A percentile compares a stretch with the other conserved stretches of the same genome.
Evolutionary conservation across 2,113 vertebrate genomes (phyloP).

Genomic region (Rhinoptilus africanus): DNA sequence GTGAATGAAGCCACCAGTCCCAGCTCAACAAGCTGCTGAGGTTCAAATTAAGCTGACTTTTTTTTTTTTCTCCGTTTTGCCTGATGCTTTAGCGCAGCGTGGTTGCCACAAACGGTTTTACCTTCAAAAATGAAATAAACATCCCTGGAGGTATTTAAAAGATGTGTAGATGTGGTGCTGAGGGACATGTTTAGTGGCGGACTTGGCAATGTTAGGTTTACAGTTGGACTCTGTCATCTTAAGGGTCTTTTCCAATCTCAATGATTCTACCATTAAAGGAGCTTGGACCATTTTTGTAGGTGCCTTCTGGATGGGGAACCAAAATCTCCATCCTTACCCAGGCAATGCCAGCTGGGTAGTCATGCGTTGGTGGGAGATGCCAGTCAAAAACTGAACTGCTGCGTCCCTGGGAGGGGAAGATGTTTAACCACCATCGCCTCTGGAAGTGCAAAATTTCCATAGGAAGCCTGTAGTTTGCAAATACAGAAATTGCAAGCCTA

Average conservation of each 20-base stretch:
- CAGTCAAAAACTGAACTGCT: neutral
- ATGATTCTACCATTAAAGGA: neutral
- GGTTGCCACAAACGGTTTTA: neutral
- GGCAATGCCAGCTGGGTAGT: rapidly evolving
- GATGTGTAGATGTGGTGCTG: rapidly evolving
- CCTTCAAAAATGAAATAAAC: neutral
- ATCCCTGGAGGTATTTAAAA: neutral
- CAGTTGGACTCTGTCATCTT: neutral
- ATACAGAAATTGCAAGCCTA: neutral
- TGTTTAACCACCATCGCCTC: neutral
- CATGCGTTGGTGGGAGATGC: too few species aligned
- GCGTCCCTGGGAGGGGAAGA: neutral
- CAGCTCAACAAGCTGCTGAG: neutral
- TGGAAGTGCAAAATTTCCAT: neutral
- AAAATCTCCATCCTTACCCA: neutral
- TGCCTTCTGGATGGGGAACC: neutral
- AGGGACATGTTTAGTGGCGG: neutral
- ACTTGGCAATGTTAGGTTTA: neutral
- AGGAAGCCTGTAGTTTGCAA: neutral
- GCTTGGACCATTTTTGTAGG: neutral
- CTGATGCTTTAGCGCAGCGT: neutral
- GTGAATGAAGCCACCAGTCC: neutral
- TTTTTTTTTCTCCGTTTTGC: neutral
- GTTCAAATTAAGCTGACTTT: neutral
- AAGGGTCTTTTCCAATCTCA: neutral